Base-by-base conservation (phyloP, 2,797 vertebrate species). In the Bufotes viridis region DNA sequence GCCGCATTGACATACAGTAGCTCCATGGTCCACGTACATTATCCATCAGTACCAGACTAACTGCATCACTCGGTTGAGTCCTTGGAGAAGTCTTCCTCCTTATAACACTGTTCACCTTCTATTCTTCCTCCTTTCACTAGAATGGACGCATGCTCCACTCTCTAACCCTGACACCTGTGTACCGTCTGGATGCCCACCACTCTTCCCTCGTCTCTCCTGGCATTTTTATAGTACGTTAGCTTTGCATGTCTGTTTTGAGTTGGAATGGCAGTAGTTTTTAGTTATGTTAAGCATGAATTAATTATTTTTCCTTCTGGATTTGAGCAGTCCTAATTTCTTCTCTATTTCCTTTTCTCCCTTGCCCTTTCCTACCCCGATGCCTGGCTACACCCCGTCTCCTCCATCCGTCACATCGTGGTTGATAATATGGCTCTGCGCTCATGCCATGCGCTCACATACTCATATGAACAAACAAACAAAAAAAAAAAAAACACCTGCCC, bases 261-360 rank as follows among this genome's bases (percentile, higher is more conserved):
- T 93, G 95, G 94, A 96, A 96, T 95, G 95, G 93, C 95, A 90
- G 14, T 92, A 92, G 92, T 95, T 93, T 60, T 78, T 93, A 93
- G 92, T 94, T 94, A 93, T 94, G 95, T 95, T 94, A 90, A 95
- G 96, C 97, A 98, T 96, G 96, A 92, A 90, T 94, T 95, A 95
- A 93, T 79, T 94, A 93, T 94, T 94, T 63, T 93, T 93, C 86
- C 76, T 82, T 78, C 84, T 87, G 65, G 91, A 93, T 91, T 85
- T 92, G 90, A 90, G 93, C 92, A 94, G 93, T 94, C 93, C 96
- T 97, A 96, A 97, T 96, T 97, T 92, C 92, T 95, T 94, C 93
- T 96, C 95, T 96, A 94, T 96, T 96, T 95, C 94, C 94, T 95
- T 95, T 95, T 96, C 94, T 96, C 95, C 95, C 93, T 93, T 49